Percentiles rank a stretch among this genome's conserved stretches.
These are phyloP conservation scores for Micronisus gabar DNA, from an alignment of 2,113 vertebrate genomes.

Conservation along the genomic window DNA sequence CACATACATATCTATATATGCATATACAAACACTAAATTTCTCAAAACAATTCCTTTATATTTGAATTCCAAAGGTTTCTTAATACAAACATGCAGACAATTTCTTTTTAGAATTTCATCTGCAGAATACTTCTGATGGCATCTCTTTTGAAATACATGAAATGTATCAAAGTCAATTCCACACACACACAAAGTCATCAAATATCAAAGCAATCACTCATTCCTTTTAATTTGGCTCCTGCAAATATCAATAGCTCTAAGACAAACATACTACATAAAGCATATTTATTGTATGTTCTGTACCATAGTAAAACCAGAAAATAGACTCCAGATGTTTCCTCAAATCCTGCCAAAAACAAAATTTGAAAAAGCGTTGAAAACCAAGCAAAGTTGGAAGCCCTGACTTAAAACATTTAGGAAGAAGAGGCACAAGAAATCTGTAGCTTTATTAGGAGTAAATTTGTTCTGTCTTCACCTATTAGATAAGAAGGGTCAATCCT, in stretches of 20 bases:
- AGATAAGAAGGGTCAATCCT: slow-evolving; percentile 24
- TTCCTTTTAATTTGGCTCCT: not conserved
- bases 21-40: not conserved
- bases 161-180: not conserved
- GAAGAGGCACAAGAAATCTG: not conserved
- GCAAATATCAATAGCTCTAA: not conserved
- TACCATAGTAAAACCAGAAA: slow-evolving; percentile 36
- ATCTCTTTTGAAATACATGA: not conserved
- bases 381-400: not conserved
- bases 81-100: not conserved
- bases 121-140: not conserved
- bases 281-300: not conserved
- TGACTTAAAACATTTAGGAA: not conserved
- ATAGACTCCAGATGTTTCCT: slow-evolving; percentile 55
- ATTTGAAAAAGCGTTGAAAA: slow-evolving; percentile 23
- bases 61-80: not conserved
- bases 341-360: not conserved
- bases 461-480: slow-evolving; percentile 68
- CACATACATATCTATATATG: not conserved
- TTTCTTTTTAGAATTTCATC: not conserved
- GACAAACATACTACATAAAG: not conserved
- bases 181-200: not conserved
- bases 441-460: not conserved
- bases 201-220: not conserved
- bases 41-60: not conserved